Percentiles rank a stretch among this genome's conserved stretches.
Conservation (phyloP, 2,797 vertebrate species). For the Esox lucius region DNA sequence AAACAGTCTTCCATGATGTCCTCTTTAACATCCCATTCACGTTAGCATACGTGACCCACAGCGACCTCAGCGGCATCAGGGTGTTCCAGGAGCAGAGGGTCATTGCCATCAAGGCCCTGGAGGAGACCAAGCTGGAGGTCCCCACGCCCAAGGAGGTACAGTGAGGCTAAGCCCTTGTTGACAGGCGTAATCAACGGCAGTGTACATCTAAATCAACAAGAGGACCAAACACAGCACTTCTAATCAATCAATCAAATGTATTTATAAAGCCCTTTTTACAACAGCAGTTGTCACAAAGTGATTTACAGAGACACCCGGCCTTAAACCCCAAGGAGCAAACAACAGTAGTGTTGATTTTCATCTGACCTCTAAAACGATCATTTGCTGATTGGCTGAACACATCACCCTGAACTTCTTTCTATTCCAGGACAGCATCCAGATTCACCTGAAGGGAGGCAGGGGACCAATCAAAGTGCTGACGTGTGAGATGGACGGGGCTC, state of each 20-base stretch:
- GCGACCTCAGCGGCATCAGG: conserved; percentile 81
- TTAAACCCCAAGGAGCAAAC: too few species aligned
- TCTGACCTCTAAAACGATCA: neutral
- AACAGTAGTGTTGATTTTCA: neutral
- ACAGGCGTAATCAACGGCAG: too few species aligned
- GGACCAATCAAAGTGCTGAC: conserved; percentile 83
- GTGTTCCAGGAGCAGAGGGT: conserved; percentile 87
- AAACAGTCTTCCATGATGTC: neutral
- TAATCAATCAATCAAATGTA: too few species aligned
- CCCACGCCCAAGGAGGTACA: conserved; percentile 84
- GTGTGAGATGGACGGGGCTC: conserved; percentile 71
- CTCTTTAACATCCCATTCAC: conserved; percentile 57
- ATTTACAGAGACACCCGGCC: too few species aligned
- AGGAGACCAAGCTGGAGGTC: conserved; percentile 89
- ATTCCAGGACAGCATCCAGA: conserved; percentile 81
- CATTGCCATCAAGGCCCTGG: conserved; percentile 87
- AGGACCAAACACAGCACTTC: too few species aligned
- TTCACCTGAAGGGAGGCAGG: conserved; percentile 83
- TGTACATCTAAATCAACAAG: too few species aligned
- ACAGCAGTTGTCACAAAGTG: too few species aligned
- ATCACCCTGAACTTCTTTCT: neutral
- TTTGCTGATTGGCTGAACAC: neutral
- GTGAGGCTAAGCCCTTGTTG: neutral
- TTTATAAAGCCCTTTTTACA: too few species aligned
- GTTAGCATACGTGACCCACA: conserved; percentile 86